Evolutionary conservation across 2,888 invertebrate species (phyloP).

Genomic region (Trissoscelio sp.): DNA sequence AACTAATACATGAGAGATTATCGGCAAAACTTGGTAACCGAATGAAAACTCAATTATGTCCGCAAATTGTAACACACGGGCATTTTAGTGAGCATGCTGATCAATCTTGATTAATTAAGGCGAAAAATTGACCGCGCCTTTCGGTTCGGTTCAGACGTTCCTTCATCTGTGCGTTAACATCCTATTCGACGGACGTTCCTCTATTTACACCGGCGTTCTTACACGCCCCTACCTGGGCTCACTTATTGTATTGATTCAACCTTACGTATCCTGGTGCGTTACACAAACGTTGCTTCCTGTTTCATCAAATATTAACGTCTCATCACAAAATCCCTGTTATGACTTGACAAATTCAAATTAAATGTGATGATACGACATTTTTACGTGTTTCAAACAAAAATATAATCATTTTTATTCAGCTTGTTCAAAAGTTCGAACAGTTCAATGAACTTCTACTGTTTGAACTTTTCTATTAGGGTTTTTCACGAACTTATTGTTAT

Average conservation of each 20-base stretch:
- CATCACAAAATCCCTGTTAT: slow-evolving; percentile 6
- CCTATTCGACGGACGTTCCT: slow-evolving; percentile 71
- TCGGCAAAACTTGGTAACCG: neutral
- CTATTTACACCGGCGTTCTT: slow-evolving; percentile 74
- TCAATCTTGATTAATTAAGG: slow-evolving; percentile 25
- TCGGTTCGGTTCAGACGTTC: slow-evolving; percentile 73
- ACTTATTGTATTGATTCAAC: slow-evolving; percentile 83
- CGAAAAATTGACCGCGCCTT: slow-evolving; percentile 76
- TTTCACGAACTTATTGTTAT: too few species aligned
- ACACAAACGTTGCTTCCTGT: slow-evolving; percentile 73
- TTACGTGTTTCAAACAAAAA: too few species aligned
- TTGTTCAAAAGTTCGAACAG: too few species aligned
- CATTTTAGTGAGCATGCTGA: neutral
- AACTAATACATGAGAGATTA: neutral
- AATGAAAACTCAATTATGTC: slow-evolving; percentile 4
- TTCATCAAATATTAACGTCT: slow-evolving; percentile 33
- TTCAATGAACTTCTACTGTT: too few species aligned
- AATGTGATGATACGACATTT: too few species aligned
- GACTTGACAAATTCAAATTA: neutral
- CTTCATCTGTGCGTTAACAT: slow-evolving; percentile 65
- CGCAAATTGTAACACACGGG: neutral
- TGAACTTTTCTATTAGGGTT: too few species aligned
- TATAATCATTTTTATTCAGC: too few species aligned
- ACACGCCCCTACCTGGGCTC: slow-evolving; percentile 80
- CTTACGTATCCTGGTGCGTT: slow-evolving; percentile 76